Conservation (phyloP, 2,797 vertebrate species). For the Enoplosus armatus region DNA sequence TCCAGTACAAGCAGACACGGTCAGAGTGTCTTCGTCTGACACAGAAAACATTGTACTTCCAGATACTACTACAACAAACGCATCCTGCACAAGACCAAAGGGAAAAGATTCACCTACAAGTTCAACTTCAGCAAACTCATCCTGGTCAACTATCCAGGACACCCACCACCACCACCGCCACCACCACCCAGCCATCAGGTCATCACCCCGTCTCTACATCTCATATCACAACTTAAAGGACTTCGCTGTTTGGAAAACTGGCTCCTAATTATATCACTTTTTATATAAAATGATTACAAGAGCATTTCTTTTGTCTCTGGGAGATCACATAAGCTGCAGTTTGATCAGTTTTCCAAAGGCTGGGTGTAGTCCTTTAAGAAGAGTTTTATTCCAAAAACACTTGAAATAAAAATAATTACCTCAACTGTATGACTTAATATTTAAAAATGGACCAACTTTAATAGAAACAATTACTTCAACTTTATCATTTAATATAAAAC, state of each 20-base stretch:
- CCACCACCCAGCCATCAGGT: slow-evolving; percentile 72
- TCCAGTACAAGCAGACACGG: neutral
- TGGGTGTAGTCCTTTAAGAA: slow-evolving; percentile 6
- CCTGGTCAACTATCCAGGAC: slow-evolving; percentile 83
- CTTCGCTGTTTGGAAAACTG: slow-evolving; percentile 15
- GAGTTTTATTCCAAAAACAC: slow-evolving; percentile 41
- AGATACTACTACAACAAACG: slow-evolving; percentile 90
- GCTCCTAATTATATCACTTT: neutral
- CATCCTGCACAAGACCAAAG: slow-evolving; percentile 89
- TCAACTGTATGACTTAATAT: slow-evolving; percentile 1
- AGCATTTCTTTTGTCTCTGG: neutral
- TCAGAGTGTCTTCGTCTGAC: slow-evolving; percentile 18
- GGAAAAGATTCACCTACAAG: slow-evolving; percentile 88
- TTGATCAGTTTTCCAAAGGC: slow-evolving; percentile 25
- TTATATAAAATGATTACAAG: neutral
- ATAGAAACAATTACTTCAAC: slow-evolving; percentile 35
- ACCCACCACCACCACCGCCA: slow-evolving; percentile 50
- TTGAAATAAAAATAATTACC: slow-evolving; percentile 19
- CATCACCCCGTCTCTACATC: slow-evolving; percentile 18
- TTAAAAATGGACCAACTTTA: neutral
- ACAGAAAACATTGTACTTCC: slow-evolving; percentile 48
- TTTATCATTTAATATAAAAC: slow-evolving; percentile 58
- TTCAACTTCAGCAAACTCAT: slow-evolving; percentile 89
- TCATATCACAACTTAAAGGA: slow-evolving; percentile 5
- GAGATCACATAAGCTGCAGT: neutral